A percentile compares a stretch with the other conserved stretches of the same genome.
These are phyloP conservation scores for Drosophila pachea DNA, from an alignment of 1,140 invertebrate genomes.

Conservation along the genomic window DNA sequence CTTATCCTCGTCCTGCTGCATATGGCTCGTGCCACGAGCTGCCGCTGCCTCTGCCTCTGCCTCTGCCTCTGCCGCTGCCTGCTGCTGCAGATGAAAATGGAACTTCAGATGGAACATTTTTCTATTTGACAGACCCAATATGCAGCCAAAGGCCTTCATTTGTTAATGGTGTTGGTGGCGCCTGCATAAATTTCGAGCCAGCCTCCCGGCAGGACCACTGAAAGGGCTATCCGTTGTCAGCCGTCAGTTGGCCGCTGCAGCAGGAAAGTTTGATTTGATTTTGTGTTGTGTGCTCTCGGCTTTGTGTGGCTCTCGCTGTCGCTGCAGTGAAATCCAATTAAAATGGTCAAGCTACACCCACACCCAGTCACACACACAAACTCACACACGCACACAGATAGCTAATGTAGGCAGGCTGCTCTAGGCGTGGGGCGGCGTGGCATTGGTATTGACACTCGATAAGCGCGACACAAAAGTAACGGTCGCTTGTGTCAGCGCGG, in stretches of 20 bases:
- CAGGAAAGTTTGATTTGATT: constrained; percentile 40
- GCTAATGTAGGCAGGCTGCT: neutral
- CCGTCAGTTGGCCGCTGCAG: constrained; percentile 1
- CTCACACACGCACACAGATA: constrained; percentile 12
- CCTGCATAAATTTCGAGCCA: constrained; percentile 20
- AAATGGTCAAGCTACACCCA: constrained; percentile 38
- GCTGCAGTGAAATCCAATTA: constrained; percentile 56
- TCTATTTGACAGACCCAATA: constrained; percentile 8
- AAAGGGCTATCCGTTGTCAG: neutral
- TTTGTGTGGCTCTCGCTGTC: constrained; percentile 1
- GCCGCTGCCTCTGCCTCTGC: no score
- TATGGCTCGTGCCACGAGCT: constrained; percentile 54
- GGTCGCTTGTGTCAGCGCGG: constrained; percentile 41
- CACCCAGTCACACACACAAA: constrained; percentile 2
- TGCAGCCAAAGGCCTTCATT: no score
- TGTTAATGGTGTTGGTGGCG: no score
- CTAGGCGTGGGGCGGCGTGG: neutral
- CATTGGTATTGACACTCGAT: constrained; percentile 29
- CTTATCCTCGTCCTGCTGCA: constrained; percentile 9
- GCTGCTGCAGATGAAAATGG: constrained; percentile 26
- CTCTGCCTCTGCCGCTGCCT: constrained; percentile 9
- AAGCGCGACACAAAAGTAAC: constrained; percentile 59
- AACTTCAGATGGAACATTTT: constrained; percentile 49
- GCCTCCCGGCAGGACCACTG: no score
- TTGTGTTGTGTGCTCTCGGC: constrained; percentile 3